These are phyloP conservation scores for Xylocampa areola DNA, from an alignment of 2,888 invertebrate species.

Conservation along the genomic window DNA sequence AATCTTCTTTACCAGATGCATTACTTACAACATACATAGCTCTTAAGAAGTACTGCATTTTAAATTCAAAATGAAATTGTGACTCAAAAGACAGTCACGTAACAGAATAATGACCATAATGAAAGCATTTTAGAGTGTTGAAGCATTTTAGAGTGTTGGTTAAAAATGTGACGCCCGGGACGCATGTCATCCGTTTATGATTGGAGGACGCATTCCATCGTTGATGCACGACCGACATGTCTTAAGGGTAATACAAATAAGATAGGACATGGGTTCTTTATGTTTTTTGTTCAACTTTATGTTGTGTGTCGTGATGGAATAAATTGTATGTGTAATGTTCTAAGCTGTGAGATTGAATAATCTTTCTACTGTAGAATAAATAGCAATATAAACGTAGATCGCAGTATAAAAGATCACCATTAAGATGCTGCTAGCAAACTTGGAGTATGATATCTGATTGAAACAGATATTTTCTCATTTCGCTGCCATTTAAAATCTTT, in stretches of 20 bases:
- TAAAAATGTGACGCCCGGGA: conserved; percentile 73
- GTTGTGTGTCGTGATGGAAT: conserved; percentile 12
- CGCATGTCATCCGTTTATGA: conserved; percentile 78
- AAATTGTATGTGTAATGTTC: conserved; percentile 16
- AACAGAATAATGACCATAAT: conserved; percentile 63
- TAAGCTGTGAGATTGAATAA: conserved; percentile 7
- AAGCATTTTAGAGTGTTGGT: conserved; percentile 61
- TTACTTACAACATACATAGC: conserved; percentile 7
- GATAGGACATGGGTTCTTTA: conserved; percentile 46
- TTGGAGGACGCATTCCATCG: conserved; percentile 79
- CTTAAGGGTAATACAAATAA: conserved; percentile 59
- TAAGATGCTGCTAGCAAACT: not conserved
- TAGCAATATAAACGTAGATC: too few relatives aligned
- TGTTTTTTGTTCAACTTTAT: conserved; percentile 14
- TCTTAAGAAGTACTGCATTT: conserved; percentile 12
- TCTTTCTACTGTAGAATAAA: too few relatives aligned
- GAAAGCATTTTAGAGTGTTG: conserved; percentile 62
- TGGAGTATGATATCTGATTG: not conserved
- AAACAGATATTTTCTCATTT: not conserved
- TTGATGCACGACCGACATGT: conserved; percentile 66
- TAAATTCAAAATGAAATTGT: conserved; percentile 34
- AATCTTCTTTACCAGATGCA: too few relatives aligned
- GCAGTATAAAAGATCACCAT: not conserved
- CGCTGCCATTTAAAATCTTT: not conserved
- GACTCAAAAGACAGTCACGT: conserved; percentile 44